Conservation (phyloP, 2,888 invertebrate species). For the Drosophila nr. medialis region DNA sequence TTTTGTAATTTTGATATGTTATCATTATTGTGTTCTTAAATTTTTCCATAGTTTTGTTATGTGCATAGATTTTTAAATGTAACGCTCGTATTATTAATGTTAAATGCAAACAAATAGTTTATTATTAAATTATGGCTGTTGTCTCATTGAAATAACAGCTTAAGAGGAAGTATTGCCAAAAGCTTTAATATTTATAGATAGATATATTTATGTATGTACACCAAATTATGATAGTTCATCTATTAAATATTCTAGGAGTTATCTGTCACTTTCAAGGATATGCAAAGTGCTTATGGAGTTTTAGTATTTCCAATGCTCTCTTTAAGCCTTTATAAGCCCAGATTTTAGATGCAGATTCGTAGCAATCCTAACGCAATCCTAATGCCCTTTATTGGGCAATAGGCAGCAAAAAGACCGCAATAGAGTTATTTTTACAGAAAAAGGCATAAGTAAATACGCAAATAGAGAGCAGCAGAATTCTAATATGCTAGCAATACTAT, state of each 20-base stretch:
- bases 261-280: neutral
- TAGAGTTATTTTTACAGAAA: neutral
- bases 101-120: constrained; percentile 37
- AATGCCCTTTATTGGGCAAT: neutral
- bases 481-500: neutral
- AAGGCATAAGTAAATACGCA: neutral
- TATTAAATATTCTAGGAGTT: neutral
- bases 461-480: neutral
- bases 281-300: neutral
- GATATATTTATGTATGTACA: neutral
- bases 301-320: neutral
- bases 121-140: neutral
- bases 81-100: constrained; percentile 65
- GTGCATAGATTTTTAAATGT: constrained; percentile 18
- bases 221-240: neutral
- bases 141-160: neutral
- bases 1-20: constrained; percentile 29
- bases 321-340: neutral
- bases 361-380: neutral
- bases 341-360: neutral
- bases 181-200: neutral
- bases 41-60: constrained; percentile 10
- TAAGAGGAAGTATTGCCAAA: neutral
- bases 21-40: constrained; percentile 13
- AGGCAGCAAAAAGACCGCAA: neutral